Evolutionary conservation across 2,113 vertebrate genomes (phyloP).

Genomic region (Marcusenius ussheri): DNA sequence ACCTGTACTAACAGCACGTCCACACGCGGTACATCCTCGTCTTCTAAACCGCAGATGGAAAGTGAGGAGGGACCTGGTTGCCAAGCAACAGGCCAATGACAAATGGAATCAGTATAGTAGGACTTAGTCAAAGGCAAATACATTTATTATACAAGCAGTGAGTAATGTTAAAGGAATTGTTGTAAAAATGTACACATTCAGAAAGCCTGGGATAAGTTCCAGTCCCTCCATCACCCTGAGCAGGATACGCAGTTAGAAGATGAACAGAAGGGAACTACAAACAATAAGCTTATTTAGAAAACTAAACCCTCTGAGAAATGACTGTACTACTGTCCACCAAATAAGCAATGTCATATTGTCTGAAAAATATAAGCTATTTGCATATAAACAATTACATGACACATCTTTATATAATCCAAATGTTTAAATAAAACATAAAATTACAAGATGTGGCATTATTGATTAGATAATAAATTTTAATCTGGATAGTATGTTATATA

Average conservation of each 20-base stretch:
- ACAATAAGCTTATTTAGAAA: background rate
- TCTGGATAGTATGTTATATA: background rate
- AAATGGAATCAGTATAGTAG: background rate
- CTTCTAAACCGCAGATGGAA: background rate
- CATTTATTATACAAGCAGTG: background rate
- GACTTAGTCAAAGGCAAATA: background rate
- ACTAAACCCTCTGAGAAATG: background rate
- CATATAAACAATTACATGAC: background rate
- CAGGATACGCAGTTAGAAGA: background rate
- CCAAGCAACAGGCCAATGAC: conserved; percentile 7
- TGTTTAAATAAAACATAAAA: background rate
- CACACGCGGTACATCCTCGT: background rate
- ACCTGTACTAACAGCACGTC: background rate
- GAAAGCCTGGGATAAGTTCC: background rate
- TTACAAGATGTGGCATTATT: background rate
- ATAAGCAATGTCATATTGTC: background rate
- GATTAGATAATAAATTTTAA: background rate
- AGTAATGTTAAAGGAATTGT: background rate
- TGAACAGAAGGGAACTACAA: background rate
- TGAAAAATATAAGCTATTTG: background rate
- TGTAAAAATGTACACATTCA: background rate
- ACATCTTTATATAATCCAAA: background rate
- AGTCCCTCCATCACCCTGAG: background rate
- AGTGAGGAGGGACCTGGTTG: background rate
- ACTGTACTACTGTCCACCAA: background rate